Evolutionary conservation across 2,113 vertebrate genomes (phyloP).

Genomic region (Cololabis saira): DNA sequence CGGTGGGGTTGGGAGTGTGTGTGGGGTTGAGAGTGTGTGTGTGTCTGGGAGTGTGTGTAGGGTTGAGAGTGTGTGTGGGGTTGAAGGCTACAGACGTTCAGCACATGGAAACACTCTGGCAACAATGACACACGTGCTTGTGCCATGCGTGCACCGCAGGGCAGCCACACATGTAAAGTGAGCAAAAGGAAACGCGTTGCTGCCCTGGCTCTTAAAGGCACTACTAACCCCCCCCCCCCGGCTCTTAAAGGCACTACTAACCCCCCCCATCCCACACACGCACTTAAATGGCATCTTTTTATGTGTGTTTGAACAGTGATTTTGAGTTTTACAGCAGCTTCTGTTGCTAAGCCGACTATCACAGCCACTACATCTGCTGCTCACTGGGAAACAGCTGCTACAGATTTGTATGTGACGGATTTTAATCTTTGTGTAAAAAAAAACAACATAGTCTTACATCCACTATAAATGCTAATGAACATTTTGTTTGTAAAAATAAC

Average conservation of each 20-base stretch:
- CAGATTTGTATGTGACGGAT: too few species aligned
- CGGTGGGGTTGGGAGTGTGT: background rate
- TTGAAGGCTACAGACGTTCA: slow-evolving; percentile 39
- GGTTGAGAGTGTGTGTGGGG: background rate
- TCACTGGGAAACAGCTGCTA: too few species aligned
- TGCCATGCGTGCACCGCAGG: slow-evolving; percentile 40
- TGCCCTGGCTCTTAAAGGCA: slow-evolving; percentile 40
- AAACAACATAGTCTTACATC: too few species aligned
- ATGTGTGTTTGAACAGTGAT: too few species aligned
- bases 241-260: slow-evolving; percentile 29
- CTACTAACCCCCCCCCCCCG: background rate
- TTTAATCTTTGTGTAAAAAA: too few species aligned
- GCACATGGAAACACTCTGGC: slow-evolving; percentile 58
- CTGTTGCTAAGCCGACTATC: too few species aligned
- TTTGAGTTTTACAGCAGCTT: too few species aligned
- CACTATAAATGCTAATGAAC: too few species aligned
- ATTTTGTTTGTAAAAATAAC: too few species aligned
- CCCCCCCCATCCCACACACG: slow-evolving; percentile 2
- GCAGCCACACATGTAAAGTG: slow-evolving; percentile 33
- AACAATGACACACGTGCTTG: slow-evolving; percentile 66
- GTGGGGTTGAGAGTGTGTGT: background rate
- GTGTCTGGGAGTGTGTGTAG: slow-evolving; percentile 12
- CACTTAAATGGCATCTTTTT: too few species aligned
- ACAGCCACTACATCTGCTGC: too few species aligned
- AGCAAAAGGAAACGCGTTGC: slow-evolving; percentile 40